Conservation (phyloP, 2,113 vertebrate genomes). For the Rhodinocichla rosea region DNA sequence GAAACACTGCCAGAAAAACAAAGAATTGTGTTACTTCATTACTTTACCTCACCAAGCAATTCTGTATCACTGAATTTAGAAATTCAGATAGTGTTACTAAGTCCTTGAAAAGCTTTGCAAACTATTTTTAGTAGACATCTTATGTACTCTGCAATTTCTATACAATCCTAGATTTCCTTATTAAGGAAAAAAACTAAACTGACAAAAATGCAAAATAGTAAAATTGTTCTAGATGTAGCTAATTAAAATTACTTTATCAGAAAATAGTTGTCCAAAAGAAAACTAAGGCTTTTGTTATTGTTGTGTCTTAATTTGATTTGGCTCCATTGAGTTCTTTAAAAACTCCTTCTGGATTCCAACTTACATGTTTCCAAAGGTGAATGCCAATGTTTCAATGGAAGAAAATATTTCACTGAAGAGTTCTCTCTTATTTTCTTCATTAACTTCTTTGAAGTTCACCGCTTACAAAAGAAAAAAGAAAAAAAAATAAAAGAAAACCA, state of each 20-base stretch:
- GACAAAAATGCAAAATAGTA: background rate
- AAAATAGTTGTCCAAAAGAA: background rate
- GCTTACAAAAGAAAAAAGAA: constrained; percentile 61
- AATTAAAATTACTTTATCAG: background rate
- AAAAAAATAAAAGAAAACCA: background rate
- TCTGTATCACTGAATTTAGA: background rate
- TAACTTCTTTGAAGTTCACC: constrained; percentile 95
- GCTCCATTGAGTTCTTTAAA: background rate
- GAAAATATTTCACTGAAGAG: constrained; percentile 90
- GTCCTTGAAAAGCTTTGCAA: background rate
- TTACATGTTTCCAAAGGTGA: constrained; percentile 98
- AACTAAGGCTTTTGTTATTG: background rate
- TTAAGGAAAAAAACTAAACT: background rate
- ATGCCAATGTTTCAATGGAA: constrained; percentile 93
- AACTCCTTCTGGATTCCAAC: constrained; percentile 59
- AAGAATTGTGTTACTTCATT: constrained; percentile 14
- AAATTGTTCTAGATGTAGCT: background rate
- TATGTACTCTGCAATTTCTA: background rate
- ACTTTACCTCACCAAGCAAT: background rate
- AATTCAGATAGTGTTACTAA: background rate
- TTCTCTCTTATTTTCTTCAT: constrained; percentile 90
- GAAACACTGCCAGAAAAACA: constrained; percentile 84
- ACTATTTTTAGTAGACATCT: background rate
- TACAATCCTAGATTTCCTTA: background rate
- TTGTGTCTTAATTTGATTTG: background rate